Percentiles rank a stretch among this genome's conserved stretches.
These are phyloP conservation scores for Sminthurides aquaticus DNA, from an alignment of 2,888 invertebrate genomes.

Conservation along the genomic window DNA sequence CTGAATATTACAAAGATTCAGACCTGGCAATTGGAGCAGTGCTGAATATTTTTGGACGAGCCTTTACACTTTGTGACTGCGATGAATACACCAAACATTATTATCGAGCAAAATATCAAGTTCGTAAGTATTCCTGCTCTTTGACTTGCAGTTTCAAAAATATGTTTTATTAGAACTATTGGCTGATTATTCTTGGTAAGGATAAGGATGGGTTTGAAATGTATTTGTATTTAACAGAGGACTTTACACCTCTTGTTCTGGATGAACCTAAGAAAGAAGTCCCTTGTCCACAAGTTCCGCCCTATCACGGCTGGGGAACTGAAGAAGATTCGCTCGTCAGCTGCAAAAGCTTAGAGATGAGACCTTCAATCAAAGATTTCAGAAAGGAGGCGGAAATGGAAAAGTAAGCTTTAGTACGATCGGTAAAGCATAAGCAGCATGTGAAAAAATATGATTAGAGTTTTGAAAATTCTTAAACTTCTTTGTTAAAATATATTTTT, in stretches of 20 bases:
- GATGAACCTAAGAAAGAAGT: slow-evolving; percentile 46
- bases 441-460: no score
- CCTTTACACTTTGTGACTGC: slow-evolving; percentile 70
- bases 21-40: slow-evolving; percentile 76
- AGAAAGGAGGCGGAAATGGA: slow-evolving; percentile 73
- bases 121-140: slow-evolving; percentile 49
- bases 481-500: no score
- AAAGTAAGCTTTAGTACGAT: slow-evolving; percentile 56
- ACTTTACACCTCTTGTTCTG: slow-evolving; percentile 55
- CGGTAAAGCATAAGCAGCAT: no score
- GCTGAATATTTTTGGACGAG: slow-evolving; percentile 72
- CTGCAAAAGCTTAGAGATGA: slow-evolving; percentile 71
- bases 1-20: slow-evolving; percentile 51
- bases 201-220: no score
- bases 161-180: no score
- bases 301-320: slow-evolving; percentile 65
- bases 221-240: slow-evolving; percentile 48
- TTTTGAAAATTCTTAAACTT: no score
- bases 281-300: slow-evolving; percentile 57
- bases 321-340: slow-evolving; percentile 78
- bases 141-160: no score
- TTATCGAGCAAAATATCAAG: slow-evolving; percentile 63
- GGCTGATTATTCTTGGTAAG: no score
- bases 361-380: slow-evolving; percentile 67
- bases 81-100: slow-evolving; percentile 79